Evolutionary conservation across 1,140 invertebrate species (phyloP), one percentile per base, ranked within the genome.

Genomic region (Cherax quadricarinatus): DNA sequence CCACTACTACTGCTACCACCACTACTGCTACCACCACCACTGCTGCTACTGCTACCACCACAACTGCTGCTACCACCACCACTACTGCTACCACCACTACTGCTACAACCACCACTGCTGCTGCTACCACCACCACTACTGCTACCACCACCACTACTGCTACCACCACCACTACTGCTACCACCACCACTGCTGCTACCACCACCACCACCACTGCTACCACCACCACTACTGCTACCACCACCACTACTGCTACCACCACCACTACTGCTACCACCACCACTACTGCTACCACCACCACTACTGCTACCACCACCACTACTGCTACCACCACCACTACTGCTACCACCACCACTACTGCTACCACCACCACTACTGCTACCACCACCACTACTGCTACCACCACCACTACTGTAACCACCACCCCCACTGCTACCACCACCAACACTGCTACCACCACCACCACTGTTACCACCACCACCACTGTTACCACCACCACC

Each of bases 361-460:
- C 70, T 21, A 21, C 24, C 70, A 18, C 24, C 24, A 18, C 70
- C 70, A 73, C 24, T 73, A 73, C 70, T n/a, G n/a, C 70, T 73
- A 4, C 70, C 24, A 4, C 70, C 7, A n/a, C n/a, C n/a, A n/a
- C n/a, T n/a, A n/a, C n/a, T n/a, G n/a, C 70, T 73, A 18, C 24
- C 18, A 18, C 70, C 3, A 4, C 7, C 70, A 18, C 18, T 24
- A 21, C 24, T 73, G 18, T 24, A 21, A 21, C 18, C 24, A 18
- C 70, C 70, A 73, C 7, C 24, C 18, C n/a, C n/a, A n/a, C n/a
- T n/a, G n/a, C n/a, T n/a, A n/a, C n/a, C 66, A 70, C 66, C 66
- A 70, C n/a, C 66, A 70, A 12, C 66, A n/a, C 66, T n/a, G n/a
- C 66, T n/a, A 70, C 66, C 66, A 70, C 66, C 66, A 70, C 66